Conservation (phyloP, 2,113 vertebrate genomes). For the Pseudorhombus dupliciocellatus region DNA sequence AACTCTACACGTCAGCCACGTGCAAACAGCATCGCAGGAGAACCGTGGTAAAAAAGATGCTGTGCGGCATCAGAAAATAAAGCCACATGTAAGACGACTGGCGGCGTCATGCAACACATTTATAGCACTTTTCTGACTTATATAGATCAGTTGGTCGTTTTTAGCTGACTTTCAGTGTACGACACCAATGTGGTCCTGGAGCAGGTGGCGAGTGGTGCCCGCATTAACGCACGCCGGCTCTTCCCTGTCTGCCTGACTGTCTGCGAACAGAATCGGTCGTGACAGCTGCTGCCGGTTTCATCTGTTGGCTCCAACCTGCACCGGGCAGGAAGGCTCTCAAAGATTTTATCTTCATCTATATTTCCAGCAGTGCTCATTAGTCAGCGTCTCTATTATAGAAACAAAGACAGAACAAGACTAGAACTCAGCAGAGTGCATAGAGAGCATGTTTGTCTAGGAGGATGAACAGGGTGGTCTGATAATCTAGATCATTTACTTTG, state of each 20-base stretch:
- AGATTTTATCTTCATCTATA: conserved; percentile 8
- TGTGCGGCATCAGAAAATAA: background rate
- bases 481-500: no score
- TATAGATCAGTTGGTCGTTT: conserved; percentile 9
- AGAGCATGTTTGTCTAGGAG: background rate
- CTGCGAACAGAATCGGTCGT: conserved; percentile 40
- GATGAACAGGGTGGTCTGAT: background rate
- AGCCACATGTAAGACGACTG: background rate
- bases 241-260: conserved; percentile 31
- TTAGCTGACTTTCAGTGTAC: conserved; percentile 28
- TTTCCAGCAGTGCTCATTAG: conserved; percentile 5
- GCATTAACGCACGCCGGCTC: conserved; percentile 24
- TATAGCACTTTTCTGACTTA: conserved; percentile 12
- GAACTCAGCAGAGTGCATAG: background rate
- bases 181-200: conserved; percentile 15
- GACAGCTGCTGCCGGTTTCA: conserved; percentile 17
- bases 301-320: background rate
- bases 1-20: background rate
- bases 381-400: background rate
- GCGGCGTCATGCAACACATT: background rate
- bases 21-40: background rate
- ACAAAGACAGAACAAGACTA: background rate
- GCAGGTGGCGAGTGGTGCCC: conserved; percentile 33
- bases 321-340: background rate
- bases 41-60: conserved; percentile 5